phyloP scores from a whole-genome alignment of 2,797 vertebrate species.

The Esox lucius region DNA sequence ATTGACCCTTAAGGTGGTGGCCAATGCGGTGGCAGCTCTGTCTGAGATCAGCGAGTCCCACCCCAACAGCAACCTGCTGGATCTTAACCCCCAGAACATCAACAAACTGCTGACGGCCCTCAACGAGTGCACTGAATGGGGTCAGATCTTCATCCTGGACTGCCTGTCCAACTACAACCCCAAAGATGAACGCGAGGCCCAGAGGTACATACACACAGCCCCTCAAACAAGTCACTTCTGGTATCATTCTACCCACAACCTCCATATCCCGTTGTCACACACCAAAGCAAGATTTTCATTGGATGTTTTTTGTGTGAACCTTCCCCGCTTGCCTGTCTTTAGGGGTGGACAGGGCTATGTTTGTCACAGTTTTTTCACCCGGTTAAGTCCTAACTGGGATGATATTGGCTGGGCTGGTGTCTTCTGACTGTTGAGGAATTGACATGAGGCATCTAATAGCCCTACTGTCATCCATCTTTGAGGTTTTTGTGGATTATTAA shows the following conservation, averaged over 20 bases:
- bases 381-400: too few species aligned
- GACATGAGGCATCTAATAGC: too few species aligned
- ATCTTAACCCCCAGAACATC: slow-evolving; percentile 96
- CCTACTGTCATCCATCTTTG: too few species aligned
- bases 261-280: too few species aligned
- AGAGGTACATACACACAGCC: slow-evolving; percentile 77
- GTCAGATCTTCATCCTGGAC: slow-evolving; percentile 98
- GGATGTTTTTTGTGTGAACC: too few species aligned
- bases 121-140: slow-evolving; percentile 98
- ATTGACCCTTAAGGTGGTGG: slow-evolving; percentile 82
- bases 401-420: too few species aligned
- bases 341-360: too few species aligned
- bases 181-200: slow-evolving; percentile 94
- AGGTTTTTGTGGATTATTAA: too few species aligned
- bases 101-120: slow-evolving; percentile 97
- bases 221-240: not conserved
- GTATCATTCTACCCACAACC: not conserved
- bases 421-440: too few species aligned
- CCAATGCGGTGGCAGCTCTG: slow-evolving; percentile 93
- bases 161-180: slow-evolving; percentile 96
- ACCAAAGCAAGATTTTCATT: too few species aligned
- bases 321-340: too few species aligned
- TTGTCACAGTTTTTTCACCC: too few species aligned
- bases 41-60: slow-evolving; percentile 97
- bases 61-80: slow-evolving; percentile 95